Evolutionary conservation across 2,888 invertebrate species (phyloP), one percentile per base, ranked within the genome.

Genomic region (Hydropsyche betteni): DNA sequence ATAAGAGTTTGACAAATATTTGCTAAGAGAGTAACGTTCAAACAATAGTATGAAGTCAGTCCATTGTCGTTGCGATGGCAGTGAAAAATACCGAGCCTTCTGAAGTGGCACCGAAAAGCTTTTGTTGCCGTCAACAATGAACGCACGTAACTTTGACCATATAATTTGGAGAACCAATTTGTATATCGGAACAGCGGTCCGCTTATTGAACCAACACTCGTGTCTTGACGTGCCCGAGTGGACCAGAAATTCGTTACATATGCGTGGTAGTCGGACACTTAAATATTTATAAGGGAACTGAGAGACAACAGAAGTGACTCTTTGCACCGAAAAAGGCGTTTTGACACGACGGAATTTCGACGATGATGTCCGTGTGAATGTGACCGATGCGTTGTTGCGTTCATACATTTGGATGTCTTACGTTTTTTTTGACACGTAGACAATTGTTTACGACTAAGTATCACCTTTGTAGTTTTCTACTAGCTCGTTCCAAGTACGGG

Each of bases 141-240:
- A 55, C 58, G 33, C 55, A 61, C 55, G 58, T 58, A 72, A 72
- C 72, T 72, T 72, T 61, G 75, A 55, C 72, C 75, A 73, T 77
- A 75, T 77, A 75, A 77, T 75, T 75, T 75, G 61, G 68, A 77
- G 74, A 64, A 77, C 73, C 77, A 77, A 77, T 77, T 75, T 77
- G 77, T 77, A 64, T 74, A 75, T 77, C 73, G 72, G 69, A 71
- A 73, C 52, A 72, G 24, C 51, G 64, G 68, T 68, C 68, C 72
- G 72, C 72, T 73, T 77, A 75, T 73, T 75, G 73, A 75, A 77
- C 69, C 75, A 69, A 75, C 77, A 77, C 74, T 77, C 73, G 72
- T 55, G 7, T 10, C 44, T 55, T 75, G 75, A 75, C 75, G 75
- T 52, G 70, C n/a, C 33, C 50, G 70, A 36, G 38, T 61, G 73